Conservation (phyloP, 1,140 invertebrate genomes). For the Heliconius himera region DNA sequence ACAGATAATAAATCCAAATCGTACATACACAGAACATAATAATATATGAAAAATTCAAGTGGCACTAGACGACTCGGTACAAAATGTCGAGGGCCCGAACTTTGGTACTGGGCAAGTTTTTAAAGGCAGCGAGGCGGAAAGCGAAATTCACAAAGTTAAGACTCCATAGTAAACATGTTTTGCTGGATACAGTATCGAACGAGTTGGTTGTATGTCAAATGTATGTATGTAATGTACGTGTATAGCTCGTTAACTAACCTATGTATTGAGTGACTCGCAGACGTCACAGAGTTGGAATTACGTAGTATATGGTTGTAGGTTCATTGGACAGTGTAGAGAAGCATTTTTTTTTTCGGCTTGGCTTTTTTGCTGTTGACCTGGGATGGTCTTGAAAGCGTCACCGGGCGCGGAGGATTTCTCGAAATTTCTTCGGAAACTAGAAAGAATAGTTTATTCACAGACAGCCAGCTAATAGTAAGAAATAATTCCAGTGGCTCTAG, state of each 20-base stretch:
- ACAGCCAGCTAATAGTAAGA: too few species aligned
- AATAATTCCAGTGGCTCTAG: too few species aligned
- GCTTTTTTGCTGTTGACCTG: too few species aligned
- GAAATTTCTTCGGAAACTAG: too few species aligned
- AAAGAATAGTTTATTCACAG: too few species aligned
- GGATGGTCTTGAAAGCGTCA: too few species aligned
- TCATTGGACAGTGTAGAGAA: too few species aligned
- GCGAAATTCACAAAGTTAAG: slow-evolving; percentile 30
- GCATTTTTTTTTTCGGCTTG: too few species aligned
- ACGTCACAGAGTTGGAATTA: not conserved
- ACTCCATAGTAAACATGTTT: slow-evolving; percentile 37
- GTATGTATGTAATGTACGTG: not conserved
- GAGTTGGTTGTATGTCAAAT: not conserved
- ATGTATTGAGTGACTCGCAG: too few species aligned
- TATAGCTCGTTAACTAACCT: not conserved
- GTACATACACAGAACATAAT: not conserved
- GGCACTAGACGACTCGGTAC: slow-evolving; percentile 1
- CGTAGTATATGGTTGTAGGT: not conserved
- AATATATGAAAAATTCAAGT: slow-evolving; percentile 20
- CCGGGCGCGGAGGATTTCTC: too few species aligned
- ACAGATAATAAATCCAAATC: not conserved
- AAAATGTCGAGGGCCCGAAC: slow-evolving; percentile 20
- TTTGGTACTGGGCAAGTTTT: slow-evolving; percentile 34
- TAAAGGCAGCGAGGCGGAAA: slow-evolving; percentile 30
- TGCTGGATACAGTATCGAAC: slow-evolving; percentile 18